Evolutionary conservation across 2,797 vertebrate genomes (phyloP).

Genomic region (Gambusia yucatana): DNA sequence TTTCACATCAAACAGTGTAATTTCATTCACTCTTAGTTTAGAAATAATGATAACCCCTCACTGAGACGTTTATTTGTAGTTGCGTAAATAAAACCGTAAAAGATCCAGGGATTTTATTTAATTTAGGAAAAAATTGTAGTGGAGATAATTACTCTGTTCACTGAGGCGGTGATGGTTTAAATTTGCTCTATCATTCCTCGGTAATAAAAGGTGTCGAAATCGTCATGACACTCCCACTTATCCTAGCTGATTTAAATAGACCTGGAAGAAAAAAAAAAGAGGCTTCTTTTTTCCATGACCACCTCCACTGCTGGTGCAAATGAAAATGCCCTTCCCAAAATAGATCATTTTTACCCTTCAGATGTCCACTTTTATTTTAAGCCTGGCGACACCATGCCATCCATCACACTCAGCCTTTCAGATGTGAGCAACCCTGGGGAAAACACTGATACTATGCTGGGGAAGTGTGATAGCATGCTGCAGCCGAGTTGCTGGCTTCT

Average conservation of each 20-base stretch:
- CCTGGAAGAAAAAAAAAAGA: conserved; percentile 28
- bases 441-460: conserved; percentile 59
- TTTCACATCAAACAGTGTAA: conserved; percentile 12
- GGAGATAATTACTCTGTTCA: conserved; percentile 55
- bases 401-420: conserved; percentile 75
- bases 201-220: conserved; percentile 75
- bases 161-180: conserved; percentile 56
- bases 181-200: conserved; percentile 67
- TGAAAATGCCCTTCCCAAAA: conserved; percentile 83
- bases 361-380: conserved; percentile 82
- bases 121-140: conserved; percentile 32
- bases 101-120: conserved; percentile 47
- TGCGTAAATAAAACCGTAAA: conserved; percentile 46
- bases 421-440: conserved; percentile 69
- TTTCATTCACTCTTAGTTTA: conserved; percentile 18
- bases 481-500: conserved; percentile 50
- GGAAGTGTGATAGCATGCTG: conserved; percentile 60
- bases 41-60: conserved; percentile 30
- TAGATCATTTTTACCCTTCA: conserved; percentile 83
- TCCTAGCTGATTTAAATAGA: conserved; percentile 76
- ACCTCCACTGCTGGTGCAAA: conserved; percentile 76
- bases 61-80: conserved; percentile 29
- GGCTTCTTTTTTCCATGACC: conserved; percentile 70
- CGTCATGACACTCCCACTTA: conserved; percentile 68
- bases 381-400: conserved; percentile 74